Evolutionary conservation across 2,113 vertebrate genomes (phyloP).

Genomic region (Ictalurus furcatus): DNA sequence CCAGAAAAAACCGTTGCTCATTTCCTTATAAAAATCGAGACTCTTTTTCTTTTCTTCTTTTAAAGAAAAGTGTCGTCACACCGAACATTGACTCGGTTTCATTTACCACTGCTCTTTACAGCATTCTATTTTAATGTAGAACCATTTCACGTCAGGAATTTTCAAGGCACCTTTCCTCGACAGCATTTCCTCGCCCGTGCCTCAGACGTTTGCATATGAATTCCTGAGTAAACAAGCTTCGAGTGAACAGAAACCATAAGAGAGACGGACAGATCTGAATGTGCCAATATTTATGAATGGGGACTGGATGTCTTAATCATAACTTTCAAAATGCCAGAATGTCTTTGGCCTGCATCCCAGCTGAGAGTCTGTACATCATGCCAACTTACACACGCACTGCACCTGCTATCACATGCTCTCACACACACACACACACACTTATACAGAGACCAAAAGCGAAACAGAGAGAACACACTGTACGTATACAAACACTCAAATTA

Average conservation of each 20-base stretch:
- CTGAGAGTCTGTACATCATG: constrained; percentile 79
- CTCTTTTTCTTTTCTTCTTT: no score
- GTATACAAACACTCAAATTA: constrained; percentile 30
- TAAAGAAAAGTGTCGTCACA: no score
- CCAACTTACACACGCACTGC: constrained; percentile 78
- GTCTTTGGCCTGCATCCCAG: constrained; percentile 86
- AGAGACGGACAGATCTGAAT: constrained; percentile 53
- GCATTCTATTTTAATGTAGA: no score
- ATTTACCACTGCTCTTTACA: no score
- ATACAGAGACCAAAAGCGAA: constrained; percentile 62
- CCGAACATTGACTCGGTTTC: no score
- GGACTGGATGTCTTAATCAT: constrained; percentile 88
- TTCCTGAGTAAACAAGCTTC: not conserved
- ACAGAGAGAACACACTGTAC: constrained; percentile 52
- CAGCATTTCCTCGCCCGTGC: no score
- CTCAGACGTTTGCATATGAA: no score
- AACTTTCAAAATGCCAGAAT: constrained; percentile 75
- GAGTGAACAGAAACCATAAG: not conserved
- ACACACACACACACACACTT: constrained; percentile 26
- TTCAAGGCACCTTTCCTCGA: no score
- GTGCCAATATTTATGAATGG: constrained; percentile 92
- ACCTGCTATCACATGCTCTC: constrained; percentile 60
- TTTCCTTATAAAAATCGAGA: no score
- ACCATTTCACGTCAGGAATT: no score
- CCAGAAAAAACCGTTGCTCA: no score